Evolutionary conservation across 2,888 invertebrate genomes (phyloP), one percentile per base, ranked within the genome.

Genomic region (Luperina testacea): DNA sequence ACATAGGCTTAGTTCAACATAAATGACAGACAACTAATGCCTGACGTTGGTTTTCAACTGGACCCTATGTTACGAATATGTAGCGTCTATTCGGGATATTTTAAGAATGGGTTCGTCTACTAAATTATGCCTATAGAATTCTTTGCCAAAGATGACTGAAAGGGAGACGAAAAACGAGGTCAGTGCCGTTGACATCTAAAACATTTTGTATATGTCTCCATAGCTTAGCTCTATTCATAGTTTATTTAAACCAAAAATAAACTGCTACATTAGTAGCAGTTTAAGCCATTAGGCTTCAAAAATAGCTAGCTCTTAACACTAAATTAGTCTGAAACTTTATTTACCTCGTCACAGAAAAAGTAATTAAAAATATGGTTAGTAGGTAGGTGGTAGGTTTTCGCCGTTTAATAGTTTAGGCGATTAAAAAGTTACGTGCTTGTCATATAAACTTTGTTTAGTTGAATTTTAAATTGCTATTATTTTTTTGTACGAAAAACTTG

Each of bases 351-450:
- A 77, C 6, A 68, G 42, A 79, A 87, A 77, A 80, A 51, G 24
- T 61, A 69, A 75, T 81, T 73, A 53, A 81, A 82, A 89, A 80
- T 76, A 80, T 84, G 70, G 73, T 74, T 75, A 67, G 80, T 73
- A 74, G 32, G 32, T 32, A 32, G 32, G 32, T 32, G 32, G 32
- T 32, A 32, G 32, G 75, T 84, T 88, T 80, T 80, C 71, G 74
- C 69, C 79, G 69, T 83, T 75, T 84, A 80, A 87, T 81, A 84
- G 80, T 87, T 73, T 64, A 72, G 70, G 74, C 68, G 74, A 87
- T 87, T 81, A 82, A 87, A 85, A 89, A 82, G 82, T 87, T 82
- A 63, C 63, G 59, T 72, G 75, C 61, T 77, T 71, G 42, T 61
- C 57, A 51, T 85, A 79, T 85, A 84, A 85, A 85, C 59, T 84